Base-by-base conservation (phyloP, 2,113 vertebrate genomes). In the Sinocyclocheilus grahami region DNA sequence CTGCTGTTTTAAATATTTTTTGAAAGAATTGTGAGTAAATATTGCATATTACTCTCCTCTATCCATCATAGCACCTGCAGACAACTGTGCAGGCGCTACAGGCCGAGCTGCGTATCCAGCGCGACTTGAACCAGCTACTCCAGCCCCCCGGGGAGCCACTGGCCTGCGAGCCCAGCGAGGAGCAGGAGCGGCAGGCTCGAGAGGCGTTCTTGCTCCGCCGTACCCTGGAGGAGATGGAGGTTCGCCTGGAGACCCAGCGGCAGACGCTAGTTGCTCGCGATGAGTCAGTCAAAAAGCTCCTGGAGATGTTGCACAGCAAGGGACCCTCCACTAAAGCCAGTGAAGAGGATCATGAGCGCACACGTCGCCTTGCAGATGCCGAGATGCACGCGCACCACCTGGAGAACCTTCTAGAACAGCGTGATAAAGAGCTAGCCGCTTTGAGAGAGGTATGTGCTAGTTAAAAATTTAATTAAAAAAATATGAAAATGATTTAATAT, bases 251-350 rank as follows among this genome's bases (percentile, higher is more conserved):
- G 91, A 99, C 98, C 0, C 98, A 99, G 92, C 97, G 99, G 87
- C 98, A 99, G 93, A 99, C 98, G 3, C 90, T 99, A 42, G 95
- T 92, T 18, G 98, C 98, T 12, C 95, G 98, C 0, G 98, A 99
- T 9, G 98, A 99, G 88, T 99, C 98, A 83, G 98, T 99, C 90
- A 99, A 99, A 92, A 99, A 99, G 91, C 96, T 99, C 63, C 93
- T 99, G 92, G 98, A 99, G 94, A 99, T 99, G 98, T 89, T 99
- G 91, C 98, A 99, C 93, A 99, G 97, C 90, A 99, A 99, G 94
- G 97, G 98, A 0, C 97, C 97, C 13, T 97, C 98, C 65, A 95
- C 97, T 84, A 99, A 99, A 92, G 96, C 96, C 51, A 97, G 96
- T 0, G 98, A 99, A 87, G 98, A 99, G 65, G 98, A 99, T 93